These are phyloP conservation scores for Coendou prehensilis DNA, from an alignment of 2,797 vertebrate species.

Conservation along the genomic window DNA sequence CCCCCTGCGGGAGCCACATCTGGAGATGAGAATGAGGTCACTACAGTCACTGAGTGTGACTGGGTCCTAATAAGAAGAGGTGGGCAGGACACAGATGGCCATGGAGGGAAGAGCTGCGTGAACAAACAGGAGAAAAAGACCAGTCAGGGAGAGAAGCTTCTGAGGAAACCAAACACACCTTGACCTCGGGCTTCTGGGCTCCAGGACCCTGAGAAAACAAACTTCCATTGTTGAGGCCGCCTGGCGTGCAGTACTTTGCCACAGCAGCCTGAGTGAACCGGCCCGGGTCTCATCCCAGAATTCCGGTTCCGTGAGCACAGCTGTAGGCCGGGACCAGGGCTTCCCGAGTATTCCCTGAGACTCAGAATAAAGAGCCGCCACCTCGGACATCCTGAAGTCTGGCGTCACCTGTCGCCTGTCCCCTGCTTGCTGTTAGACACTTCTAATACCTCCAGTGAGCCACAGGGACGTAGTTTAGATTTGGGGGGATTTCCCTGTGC, in stretches of 20 bases:
- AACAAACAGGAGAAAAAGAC: not conserved
- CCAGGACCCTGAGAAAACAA: not conserved
- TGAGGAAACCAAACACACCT: not conserved
- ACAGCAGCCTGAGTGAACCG: not conserved
- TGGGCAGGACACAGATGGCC: not conserved
- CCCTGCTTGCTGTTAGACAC: not conserved
- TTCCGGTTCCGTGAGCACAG: not conserved
- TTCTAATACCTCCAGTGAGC: not conserved
- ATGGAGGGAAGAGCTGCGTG: not conserved
- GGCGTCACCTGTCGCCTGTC: not conserved
- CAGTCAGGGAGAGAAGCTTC: not conserved
- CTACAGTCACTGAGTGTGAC: not conserved
- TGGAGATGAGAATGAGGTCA: not conserved
- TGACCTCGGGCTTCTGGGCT: not conserved
- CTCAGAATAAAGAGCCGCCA: not conserved
- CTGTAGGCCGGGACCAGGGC: too few species aligned
- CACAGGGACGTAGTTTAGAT: not conserved
- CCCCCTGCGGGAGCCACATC: not conserved
- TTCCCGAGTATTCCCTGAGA: not conserved
- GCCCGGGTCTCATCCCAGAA: not conserved
- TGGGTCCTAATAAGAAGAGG: not conserved
- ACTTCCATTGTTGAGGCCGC: not conserved
- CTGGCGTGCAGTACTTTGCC: not conserved
- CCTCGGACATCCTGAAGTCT: not conserved
- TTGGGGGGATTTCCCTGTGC: not conserved